Evolutionary conservation across 2,113 vertebrate species (phyloP).

Genomic region (Trogon surrucura): DNA sequence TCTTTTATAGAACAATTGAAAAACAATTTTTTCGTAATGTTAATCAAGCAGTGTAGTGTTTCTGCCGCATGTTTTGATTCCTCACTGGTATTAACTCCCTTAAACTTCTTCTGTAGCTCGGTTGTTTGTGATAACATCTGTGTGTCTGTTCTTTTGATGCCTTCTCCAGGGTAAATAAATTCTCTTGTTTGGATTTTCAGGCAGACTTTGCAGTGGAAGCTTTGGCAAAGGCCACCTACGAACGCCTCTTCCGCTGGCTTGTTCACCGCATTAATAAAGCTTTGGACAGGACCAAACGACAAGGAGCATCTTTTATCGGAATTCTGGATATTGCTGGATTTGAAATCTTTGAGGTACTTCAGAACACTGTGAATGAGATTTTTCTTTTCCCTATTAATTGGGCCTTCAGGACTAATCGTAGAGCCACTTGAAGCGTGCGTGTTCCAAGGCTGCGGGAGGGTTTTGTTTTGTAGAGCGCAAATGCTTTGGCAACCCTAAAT

Average conservation of each 20-base stretch:
- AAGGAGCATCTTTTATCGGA: slow-evolving; percentile 97
- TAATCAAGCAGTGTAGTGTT: neutral
- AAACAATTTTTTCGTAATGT: neutral
- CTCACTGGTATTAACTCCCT: neutral
- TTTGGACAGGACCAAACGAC: slow-evolving; percentile 94
- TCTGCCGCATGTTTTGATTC: slow-evolving; percentile 5
- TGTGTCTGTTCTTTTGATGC: neutral
- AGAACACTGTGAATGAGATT: too few species aligned
- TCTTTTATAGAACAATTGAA: neutral
- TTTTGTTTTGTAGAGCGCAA: neutral
- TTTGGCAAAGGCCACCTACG: slow-evolving; percentile 95
- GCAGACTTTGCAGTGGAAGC: slow-evolving; percentile 98
- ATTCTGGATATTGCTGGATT: slow-evolving; percentile 98
- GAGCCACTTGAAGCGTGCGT: rapidly evolving
- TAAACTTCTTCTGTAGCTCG: neutral
- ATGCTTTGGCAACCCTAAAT: neutral
- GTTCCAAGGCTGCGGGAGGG: neutral
- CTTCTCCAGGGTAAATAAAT: neutral
- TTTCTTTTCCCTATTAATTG: neutral
- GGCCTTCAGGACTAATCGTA: neutral
- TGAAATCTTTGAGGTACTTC: slow-evolving; percentile 94
- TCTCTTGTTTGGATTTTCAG: slow-evolving; percentile 68
- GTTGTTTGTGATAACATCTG: neutral
- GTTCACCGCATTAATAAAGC: slow-evolving; percentile 98
- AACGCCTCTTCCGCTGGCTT: slow-evolving; percentile 97